Evolutionary conservation across 2,888 invertebrate genomes (phyloP).

Genomic region (Polydrusus pterygomalis): DNA sequence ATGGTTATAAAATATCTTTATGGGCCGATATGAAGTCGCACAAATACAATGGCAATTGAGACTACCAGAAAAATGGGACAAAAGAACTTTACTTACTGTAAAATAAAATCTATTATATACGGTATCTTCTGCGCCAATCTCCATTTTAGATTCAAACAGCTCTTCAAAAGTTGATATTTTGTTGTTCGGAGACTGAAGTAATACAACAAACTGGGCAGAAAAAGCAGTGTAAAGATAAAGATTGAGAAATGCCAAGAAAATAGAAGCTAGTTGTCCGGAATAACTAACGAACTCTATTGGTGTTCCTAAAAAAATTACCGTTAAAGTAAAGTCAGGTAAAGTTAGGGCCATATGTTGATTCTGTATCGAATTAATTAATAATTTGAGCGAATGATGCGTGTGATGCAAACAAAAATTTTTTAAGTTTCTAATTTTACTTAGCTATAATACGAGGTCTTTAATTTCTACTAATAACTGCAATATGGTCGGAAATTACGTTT

Average conservation of each 20-base stretch:
- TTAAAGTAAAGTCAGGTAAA: neutral
- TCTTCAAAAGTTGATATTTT: constrained; percentile 7
- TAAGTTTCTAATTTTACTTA: no score
- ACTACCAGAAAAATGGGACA: no score
- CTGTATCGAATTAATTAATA: no score
- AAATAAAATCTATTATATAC: constrained; percentile 12
- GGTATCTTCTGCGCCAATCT: constrained; percentile 7
- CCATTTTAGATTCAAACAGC: neutral
- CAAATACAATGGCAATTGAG: no score
- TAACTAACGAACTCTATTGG: neutral
- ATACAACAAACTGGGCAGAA: constrained; percentile 5
- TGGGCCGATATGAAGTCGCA: no score
- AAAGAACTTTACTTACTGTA: neutral
- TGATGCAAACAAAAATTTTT: no score
- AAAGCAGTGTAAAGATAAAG: constrained; percentile 2
- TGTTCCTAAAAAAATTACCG: neutral
- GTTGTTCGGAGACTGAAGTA: neutral
- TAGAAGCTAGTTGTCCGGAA: neutral
- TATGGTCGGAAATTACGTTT: no score
- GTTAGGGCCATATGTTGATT: no score
- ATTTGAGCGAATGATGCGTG: no score
- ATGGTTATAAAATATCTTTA: no score
- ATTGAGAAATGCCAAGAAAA: neutral
- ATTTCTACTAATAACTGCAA: no score
- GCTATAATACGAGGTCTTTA: no score